Evolutionary conservation across 1,140 invertebrate species (phyloP).

Genomic region (Sitophilus oryzae): DNA sequence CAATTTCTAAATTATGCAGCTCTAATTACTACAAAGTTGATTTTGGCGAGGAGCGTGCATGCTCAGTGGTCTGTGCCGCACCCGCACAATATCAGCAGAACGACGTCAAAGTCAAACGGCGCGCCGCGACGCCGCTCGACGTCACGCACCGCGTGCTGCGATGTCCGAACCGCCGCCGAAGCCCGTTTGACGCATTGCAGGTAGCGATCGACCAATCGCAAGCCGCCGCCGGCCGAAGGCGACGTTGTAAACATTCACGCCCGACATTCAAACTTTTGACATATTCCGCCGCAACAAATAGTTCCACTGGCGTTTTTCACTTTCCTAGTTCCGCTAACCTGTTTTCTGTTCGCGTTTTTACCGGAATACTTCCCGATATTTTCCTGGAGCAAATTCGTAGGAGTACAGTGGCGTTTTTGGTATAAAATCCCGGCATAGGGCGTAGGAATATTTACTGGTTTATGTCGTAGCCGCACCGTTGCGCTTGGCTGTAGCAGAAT

Average conservation of each 20-base stretch:
- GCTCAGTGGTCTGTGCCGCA: constrained; percentile 30
- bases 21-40: constrained; percentile 13
- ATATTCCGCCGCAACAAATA: constrained; percentile 51
- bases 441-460: constrained; percentile 42
- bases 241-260: constrained; percentile 60
- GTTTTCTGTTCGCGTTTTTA: too few species aligned
- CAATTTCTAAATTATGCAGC: constrained; percentile 20
- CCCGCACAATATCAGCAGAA: constrained; percentile 31
- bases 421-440: too few species aligned
- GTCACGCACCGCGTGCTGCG: constrained; percentile 37
- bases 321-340: too few species aligned
- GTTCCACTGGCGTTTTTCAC: constrained; percentile 37
- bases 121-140: constrained; percentile 20
- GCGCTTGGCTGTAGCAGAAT: constrained; percentile 34
- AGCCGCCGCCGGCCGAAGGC: constrained; percentile 40
- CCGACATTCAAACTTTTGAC: constrained; percentile 51
- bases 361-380: too few species aligned
- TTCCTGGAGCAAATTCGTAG: too few species aligned
- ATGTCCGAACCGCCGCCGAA: constrained; percentile 26
- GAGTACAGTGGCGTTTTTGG: too few species aligned
- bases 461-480: constrained; percentile 41
- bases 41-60: constrained; percentile 12
- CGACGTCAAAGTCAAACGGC: constrained; percentile 25
- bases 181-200: constrained; percentile 72
- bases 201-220: constrained; percentile 67